Conservation (phyloP, 2,113 vertebrate species). For the Anoura caudifer region DNA sequence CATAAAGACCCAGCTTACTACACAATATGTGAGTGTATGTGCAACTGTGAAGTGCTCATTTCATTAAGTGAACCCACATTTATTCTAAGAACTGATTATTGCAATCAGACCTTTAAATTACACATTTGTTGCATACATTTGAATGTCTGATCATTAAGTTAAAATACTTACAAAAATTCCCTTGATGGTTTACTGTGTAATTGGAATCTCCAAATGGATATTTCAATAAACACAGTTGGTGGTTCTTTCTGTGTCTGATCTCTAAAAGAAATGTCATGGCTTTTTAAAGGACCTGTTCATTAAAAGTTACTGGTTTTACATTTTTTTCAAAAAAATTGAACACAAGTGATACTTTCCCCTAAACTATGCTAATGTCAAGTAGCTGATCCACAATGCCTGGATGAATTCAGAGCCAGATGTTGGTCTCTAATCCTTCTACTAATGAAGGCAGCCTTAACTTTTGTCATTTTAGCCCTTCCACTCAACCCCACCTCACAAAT, state of each 20-base stretch:
- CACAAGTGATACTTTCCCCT: conserved; percentile 19
- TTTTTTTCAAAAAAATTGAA: conserved; percentile 27
- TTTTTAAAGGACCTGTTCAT: conserved; percentile 64
- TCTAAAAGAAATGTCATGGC: conserved; percentile 53
- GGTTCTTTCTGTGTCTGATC: conserved; percentile 51
- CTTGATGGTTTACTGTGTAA: conserved; percentile 60
- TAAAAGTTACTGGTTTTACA: conserved; percentile 58
- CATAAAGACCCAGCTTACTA: neutral
- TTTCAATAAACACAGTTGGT: conserved; percentile 68
- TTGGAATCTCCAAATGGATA: conserved; percentile 70
- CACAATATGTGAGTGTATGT: neutral
- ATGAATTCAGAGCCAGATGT: conserved; percentile 34
- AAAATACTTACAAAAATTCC: conserved; percentile 73
- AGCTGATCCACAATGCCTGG: neutral
- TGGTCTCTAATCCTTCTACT: conserved; percentile 47
- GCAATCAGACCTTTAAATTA: conserved; percentile 76
- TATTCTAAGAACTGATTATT: conserved; percentile 72
- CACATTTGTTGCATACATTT: conserved; percentile 75
- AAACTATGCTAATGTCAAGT: conserved; percentile 39
- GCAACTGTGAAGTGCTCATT: conserved; percentile 30
- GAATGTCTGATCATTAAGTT: conserved; percentile 76
- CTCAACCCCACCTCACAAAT: conserved; percentile 64
- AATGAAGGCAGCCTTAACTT: conserved; percentile 48
- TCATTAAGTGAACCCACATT: conserved; percentile 58
- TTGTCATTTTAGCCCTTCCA: conserved; percentile 58